Base-by-base conservation (phyloP, 2,888 invertebrate species). In the Microctonus aethiopoides region DNA sequence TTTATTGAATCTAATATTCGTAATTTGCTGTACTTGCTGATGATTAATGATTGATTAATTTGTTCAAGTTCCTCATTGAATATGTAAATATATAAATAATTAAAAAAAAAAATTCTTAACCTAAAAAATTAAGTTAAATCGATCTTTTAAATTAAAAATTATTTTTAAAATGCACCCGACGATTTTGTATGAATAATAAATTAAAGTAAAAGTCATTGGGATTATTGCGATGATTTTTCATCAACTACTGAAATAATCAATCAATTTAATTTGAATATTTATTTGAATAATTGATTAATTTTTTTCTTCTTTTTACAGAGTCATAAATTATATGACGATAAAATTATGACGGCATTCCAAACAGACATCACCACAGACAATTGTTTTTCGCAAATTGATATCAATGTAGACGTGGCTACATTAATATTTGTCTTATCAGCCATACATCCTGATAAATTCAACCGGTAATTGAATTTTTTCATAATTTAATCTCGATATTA, bases 351-450 rank as follows among this genome's bases (percentile, higher is more conserved):
- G 64, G 95, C 93, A 0, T 98, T 98, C 83, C 93, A 94, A 76
- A 91, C 93, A 76, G 98, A 98, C 87, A 89, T 97, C 67, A 95
- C 96, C 0, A 89, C 90, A 5, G 90, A 92, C 26, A 87, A 90
- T 72, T 88, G 95, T 66, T 90, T 91, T 74, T 56, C 67, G 0
- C 73, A 76, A 54, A 86, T 89, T n/a, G 87, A 90, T 65, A 84
- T 91, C 59, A 73, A 88, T 32, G 89, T 97, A 1, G 95, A 98
- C 84, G 89, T 98, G 32, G 92, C 93, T 1, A 96, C 97, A 20
- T 87, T 98, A 82, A 94, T 99, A 73, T 99, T 99, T 88, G 97
- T 99, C 0, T 86, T 99, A 41, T 99, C 99, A 0, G 95, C 99
- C 0, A 93, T 99, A 75, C 93, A 95, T 87, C 99, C 99, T 0